A percentile compares a stretch with the other conserved stretches of the same genome.
These are phyloP conservation scores for Hedychridium roseum DNA, from an alignment of 2,888 invertebrate species.

Conservation along the genomic window DNA sequence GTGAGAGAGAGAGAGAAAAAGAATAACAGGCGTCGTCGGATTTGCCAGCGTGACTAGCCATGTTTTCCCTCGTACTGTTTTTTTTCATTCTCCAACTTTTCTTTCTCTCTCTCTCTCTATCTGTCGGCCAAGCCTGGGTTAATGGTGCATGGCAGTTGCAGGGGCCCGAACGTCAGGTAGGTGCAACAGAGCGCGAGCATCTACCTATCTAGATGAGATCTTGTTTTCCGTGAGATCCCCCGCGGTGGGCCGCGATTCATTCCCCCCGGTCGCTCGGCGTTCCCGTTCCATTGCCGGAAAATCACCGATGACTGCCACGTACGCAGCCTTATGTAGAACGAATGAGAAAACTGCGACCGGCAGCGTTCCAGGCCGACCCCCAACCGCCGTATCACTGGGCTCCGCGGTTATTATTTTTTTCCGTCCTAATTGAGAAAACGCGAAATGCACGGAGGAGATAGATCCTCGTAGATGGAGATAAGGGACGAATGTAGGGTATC, in stretches of 20 bases:
- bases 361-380: slow-evolving; percentile 14
- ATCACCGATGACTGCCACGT: slow-evolving; percentile 32
- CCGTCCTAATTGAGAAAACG: too few relatives aligned
- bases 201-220: slow-evolving; percentile 62
- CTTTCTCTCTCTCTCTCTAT: slow-evolving; percentile 2
- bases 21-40: slow-evolving; percentile 13
- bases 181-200: slow-evolving; percentile 50
- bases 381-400: too few relatives aligned
- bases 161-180: slow-evolving; percentile 40
- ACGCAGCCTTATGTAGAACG: slow-evolving; percentile 19
- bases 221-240: slow-evolving; percentile 55
- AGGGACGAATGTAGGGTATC: too few relatives aligned
- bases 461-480: too few relatives aligned
- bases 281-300: slow-evolving; percentile 45
- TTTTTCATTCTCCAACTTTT: slow-evolving; percentile 11
- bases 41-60: slow-evolving; percentile 38
- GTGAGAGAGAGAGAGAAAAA: slow-evolving; percentile 12
- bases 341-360: slow-evolving; percentile 6
- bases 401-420: too few relatives aligned
- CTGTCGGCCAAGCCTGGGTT: slow-evolving; percentile 35
- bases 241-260: slow-evolving; percentile 54
- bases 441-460: too few relatives aligned
- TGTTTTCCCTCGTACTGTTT: slow-evolving; percentile 27
- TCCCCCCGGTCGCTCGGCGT: slow-evolving; percentile 43
- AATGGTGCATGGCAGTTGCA: slow-evolving; percentile 54